Evolutionary conservation across 2,113 vertebrate species (phyloP).

Genomic region (Mirza zaza): DNA sequence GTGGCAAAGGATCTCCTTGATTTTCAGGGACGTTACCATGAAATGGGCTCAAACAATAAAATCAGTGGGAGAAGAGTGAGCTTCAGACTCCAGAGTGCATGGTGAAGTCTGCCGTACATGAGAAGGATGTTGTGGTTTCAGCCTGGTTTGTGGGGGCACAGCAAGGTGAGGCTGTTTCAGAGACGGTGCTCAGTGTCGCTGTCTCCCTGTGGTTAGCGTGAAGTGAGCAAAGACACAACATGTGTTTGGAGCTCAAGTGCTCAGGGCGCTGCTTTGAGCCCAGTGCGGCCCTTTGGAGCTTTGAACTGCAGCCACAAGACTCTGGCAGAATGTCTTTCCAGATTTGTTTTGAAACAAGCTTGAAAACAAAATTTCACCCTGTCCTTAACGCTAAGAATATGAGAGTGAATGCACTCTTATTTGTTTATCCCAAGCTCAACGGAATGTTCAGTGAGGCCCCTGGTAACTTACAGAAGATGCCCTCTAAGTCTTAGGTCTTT

Average conservation of each 20-base stretch:
- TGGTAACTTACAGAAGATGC: neutral
- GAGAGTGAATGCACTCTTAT: neutral
- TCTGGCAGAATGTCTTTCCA: slow-evolving; percentile 62
- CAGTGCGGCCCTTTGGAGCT: slow-evolving; percentile 40
- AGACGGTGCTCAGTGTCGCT: slow-evolving; percentile 64
- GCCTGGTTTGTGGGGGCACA: slow-evolving; percentile 83
- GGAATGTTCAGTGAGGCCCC: neutral
- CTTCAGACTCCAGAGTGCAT: slow-evolving; percentile 26
- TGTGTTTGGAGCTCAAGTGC: slow-evolving; percentile 67
- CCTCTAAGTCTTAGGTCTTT: neutral
- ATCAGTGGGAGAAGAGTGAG: neutral
- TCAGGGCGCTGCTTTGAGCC: slow-evolving; percentile 67
- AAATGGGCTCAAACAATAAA: slow-evolving; percentile 18
- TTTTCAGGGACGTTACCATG: neutral
- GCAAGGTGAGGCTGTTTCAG: slow-evolving; percentile 82
- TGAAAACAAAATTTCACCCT: slow-evolving; percentile 60
- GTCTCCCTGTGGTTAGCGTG: slow-evolving; percentile 80
- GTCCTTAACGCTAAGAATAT: neutral
- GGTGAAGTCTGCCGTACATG: slow-evolving; percentile 58
- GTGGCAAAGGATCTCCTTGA: neutral
- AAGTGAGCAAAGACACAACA: slow-evolving; percentile 76
- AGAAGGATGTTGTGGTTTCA: slow-evolving; percentile 87
- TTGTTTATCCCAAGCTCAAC: neutral
- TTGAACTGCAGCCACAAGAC: slow-evolving; percentile 74
- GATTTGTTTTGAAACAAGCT: slow-evolving; percentile 72